Evolutionary conservation across 2,888 invertebrate species (phyloP), one percentile per base, ranked within the genome.

Genomic region (Cosmorhoe ocellata): DNA sequence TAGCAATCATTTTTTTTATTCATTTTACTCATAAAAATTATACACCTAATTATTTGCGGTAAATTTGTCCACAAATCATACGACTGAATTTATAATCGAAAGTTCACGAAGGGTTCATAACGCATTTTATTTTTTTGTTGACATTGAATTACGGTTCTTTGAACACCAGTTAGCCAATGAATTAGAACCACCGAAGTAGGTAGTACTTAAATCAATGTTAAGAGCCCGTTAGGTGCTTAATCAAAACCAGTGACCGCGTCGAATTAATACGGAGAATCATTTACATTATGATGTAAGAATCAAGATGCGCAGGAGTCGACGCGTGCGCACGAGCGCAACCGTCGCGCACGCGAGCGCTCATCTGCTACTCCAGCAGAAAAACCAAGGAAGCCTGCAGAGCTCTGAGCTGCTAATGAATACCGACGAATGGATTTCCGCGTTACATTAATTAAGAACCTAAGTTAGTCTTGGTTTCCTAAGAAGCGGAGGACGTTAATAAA

Each of bases 401-500:
- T 68, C 60, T 65, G 69, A 71, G 79, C 81, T 81, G 72, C 64
- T 85, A 77, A 85, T 86, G 76, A 85, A 84, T 84, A 81, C 74
- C 76, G 72, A 75, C 76, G 69, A 74, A 76, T 73, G 61, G 66
- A 71, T 81, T 89, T 88, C 90, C 88, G 85, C 70, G 70, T 81
- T 71, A 67, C 63, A 66, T 74, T 84, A 81, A 83, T 84, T 84
- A 18, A 18, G 18, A 3, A 74, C 62, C 63, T 69, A 37, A 6
- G 24, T 36, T 26, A 41, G 10, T 32, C 32, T 31, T 40, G 22
- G n/a, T 42, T 38, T 27, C 27, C 26, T 40, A 8, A 10, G n/a
- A 42, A 14, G 8, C 32, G 27, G n/a, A 9, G 0, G 26, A 34
- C 42, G 33, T 18, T 27, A 1, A 27, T 42, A 42, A 12, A 33